Evolutionary conservation across 1,140 invertebrate genomes (phyloP).

Genomic region (Cotesia typhae): DNA sequence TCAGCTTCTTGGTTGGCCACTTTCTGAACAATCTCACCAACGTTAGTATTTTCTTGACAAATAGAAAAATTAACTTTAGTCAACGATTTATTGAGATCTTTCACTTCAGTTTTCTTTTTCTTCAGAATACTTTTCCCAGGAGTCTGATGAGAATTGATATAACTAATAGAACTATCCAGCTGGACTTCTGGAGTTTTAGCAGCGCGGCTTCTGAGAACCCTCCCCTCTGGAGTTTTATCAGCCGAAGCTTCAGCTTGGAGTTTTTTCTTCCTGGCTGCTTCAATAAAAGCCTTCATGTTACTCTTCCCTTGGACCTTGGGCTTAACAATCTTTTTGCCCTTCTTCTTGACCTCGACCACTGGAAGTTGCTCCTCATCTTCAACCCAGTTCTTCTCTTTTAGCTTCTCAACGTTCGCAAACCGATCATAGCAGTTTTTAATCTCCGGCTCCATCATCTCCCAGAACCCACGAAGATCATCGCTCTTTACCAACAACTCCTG

Average conservation of each 20-base stretch:
- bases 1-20: background rate
- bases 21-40: conserved; percentile 19
- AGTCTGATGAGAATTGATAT: conserved; percentile 57
- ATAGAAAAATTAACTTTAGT: conserved; percentile 46
- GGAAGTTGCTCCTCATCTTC: conserved; percentile 55
- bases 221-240: conserved; percentile 17
- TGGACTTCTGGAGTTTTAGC: conserved; percentile 55
- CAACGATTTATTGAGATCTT: conserved; percentile 30
- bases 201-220: conserved; percentile 44
- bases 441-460: conserved; percentile 79
- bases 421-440: conserved; percentile 68
- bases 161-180: conserved; percentile 52
- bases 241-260: background rate
- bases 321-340: conserved; percentile 1
- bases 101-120: conserved; percentile 36
- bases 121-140: conserved; percentile 60
- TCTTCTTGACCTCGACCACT: conserved; percentile 22
- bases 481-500: conserved; percentile 71
- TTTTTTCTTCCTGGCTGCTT: conserved; percentile 51
- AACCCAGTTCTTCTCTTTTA: conserved; percentile 67
- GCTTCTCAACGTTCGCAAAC: conserved; percentile 65
- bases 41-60: conserved; percentile 42
- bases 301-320: conserved; percentile 38
- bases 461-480: conserved; percentile 78
- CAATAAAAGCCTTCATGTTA: conserved; percentile 51